Percentiles rank a stretch among this genome's conserved stretches.
These are phyloP conservation scores for Drosophila ercepeae DNA, from an alignment of 1,140 invertebrate genomes.

Conservation along the genomic window DNA sequence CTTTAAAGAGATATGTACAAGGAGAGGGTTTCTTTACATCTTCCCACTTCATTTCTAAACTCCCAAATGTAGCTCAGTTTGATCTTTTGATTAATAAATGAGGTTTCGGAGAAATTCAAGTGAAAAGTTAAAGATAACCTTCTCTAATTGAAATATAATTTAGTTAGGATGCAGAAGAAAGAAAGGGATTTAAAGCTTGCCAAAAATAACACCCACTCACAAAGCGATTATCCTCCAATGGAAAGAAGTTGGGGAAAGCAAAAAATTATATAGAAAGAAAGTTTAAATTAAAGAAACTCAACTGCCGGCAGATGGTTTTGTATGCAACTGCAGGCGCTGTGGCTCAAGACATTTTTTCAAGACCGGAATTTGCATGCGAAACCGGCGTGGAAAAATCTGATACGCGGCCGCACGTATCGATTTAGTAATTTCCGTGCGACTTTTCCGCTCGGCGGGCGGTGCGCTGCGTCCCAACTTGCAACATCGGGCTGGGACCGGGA, in stretches of 20 bases:
- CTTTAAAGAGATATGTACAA: neutral
- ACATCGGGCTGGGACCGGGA: conserved; percentile 8
- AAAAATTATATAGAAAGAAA: neutral
- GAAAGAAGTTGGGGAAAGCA: neutral
- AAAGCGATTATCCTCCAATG: too few relatives aligned
- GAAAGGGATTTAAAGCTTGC: neutral
- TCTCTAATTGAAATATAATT: neutral
- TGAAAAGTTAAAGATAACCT: neutral
- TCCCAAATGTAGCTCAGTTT: neutral
- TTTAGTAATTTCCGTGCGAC: conserved; percentile 64
- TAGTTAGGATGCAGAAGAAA: neutral
- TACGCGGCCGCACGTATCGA: conserved; percentile 56
- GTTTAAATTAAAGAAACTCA: neutral
- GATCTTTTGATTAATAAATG: neutral
- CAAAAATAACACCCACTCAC: too few relatives aligned
- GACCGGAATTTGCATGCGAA: conserved; percentile 32
- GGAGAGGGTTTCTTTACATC: neutral
- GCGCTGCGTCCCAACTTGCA: conserved; percentile 34
- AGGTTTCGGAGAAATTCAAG: neutral
- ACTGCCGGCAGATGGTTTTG: neutral
- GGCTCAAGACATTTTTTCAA: conserved; percentile 33
- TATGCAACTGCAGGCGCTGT: conserved; percentile 16
- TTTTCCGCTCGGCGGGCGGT: conserved; percentile 50
- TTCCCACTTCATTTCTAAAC: neutral
- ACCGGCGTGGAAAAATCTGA: conserved; percentile 42